Evolutionary conservation across 2,797 vertebrate species (phyloP), one percentile per base, ranked within the genome.

Genomic region (Miichthys miiuy): DNA sequence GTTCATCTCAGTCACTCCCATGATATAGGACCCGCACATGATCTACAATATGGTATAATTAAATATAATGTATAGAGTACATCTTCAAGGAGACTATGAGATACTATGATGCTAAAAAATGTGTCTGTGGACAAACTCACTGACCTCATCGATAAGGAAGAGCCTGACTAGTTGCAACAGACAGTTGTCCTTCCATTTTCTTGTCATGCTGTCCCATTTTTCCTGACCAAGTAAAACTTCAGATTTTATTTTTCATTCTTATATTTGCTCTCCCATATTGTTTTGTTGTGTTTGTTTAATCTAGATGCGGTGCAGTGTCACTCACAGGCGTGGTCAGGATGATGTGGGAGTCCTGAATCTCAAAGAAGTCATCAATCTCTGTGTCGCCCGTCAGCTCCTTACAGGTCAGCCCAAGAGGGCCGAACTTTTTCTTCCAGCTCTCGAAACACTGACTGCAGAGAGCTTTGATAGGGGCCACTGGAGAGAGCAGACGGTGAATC

Each of bases 181-280:
- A 87, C 96, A 97, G 86, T 97, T 98, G 84, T 97, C 97, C 88
- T 95, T 97, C 98, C 98, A 99, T 86, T 95, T 98, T 85, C 98
- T 97, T 34, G 98, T 99, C 97, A 98, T 97, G 84, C 96, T 98
- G 93, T 99, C 98, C 98, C 98, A 99, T 92, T 99, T 99, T 94
- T 99, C 98, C 98, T 99, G 42, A 42, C 52, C 5, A 56, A 41
- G 7, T 17, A 42, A 57, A 64, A 74, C 12, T 3, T 72, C 6
- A 7, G 5, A 20, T 50, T 18, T 13, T 23, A 25, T 11, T 42
- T 42, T 21, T 16, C 6, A 23, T 30, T 56, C n/a, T 17, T 2
- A 46, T n/a, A 12, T 25, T 44, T 18, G 2, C 1, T 66, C 46
- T 1, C 3, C 6, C 44, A 5, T 2, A 30, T 57, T 46, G 12